Evolutionary conservation across 1,140 invertebrate species (phyloP).

Genomic region (Whitmania pigra): DNA sequence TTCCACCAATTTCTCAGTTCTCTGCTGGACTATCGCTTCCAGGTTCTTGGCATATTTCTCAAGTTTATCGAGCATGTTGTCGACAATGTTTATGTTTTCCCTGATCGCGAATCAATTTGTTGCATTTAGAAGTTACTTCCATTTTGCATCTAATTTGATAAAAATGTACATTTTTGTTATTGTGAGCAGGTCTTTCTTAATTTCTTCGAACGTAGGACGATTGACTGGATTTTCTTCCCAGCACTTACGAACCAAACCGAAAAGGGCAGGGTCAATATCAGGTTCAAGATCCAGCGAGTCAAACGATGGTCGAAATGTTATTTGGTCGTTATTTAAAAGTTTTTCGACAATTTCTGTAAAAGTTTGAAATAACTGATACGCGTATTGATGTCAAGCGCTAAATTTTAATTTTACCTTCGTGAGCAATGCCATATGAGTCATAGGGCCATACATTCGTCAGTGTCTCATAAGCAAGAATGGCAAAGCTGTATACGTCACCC

Average conservation of each 20-base stretch:
- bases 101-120: too few relatives aligned
- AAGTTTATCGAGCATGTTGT: conserved; percentile 82
- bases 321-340: too few relatives aligned
- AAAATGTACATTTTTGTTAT: not conserved
- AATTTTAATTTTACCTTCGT: not conserved
- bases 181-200: not conserved
- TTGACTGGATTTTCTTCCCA: conserved; percentile 61
- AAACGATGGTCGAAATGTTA: too few relatives aligned
- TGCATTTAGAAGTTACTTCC: too few relatives aligned
- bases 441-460: conserved; percentile 68
- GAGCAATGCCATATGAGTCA: not conserved
- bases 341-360: not conserved
- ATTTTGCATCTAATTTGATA: not conserved
- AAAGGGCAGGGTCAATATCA: conserved; percentile 39
- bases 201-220: conserved; percentile 64
- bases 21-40: conserved; percentile 69
- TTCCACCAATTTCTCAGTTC: conserved; percentile 71
- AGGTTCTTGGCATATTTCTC: conserved; percentile 81
- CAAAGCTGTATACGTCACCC: conserved; percentile 77
- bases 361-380: not conserved
- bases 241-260: conserved; percentile 65
- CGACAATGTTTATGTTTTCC: conserved; percentile 58
- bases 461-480: conserved; percentile 77
- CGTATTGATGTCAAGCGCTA: not conserved
- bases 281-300: not conserved